A percentile compares a stretch with the other conserved stretches of the same genome.
Conservation (phyloP, 2,797 vertebrate species). For the Falco peregrinus region DNA sequence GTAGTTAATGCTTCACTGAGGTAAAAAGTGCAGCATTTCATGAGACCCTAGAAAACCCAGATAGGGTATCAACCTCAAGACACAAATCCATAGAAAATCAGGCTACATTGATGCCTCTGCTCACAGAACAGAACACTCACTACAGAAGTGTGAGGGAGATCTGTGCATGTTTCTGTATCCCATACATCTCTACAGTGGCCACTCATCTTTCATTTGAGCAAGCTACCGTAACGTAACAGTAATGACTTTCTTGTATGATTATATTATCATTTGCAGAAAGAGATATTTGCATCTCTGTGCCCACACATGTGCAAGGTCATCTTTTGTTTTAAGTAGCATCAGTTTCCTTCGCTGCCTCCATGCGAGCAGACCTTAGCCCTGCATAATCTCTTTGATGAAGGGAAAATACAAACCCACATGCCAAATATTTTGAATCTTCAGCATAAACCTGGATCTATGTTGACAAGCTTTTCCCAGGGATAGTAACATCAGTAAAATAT, state of each 20-base stretch:
- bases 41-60: constrained; percentile 8
- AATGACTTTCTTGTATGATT: neutral
- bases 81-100: constrained; percentile 33
- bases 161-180: neutral
- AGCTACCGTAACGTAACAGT: neutral
- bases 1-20: neutral
- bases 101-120: constrained; percentile 11
- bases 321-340: neutral
- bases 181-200: neutral
- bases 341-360: neutral
- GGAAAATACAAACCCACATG: neutral
- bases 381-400: neutral
- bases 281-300: neutral
- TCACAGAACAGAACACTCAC: neutral
- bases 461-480: constrained; percentile 57
- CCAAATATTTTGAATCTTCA: constrained; percentile 42
- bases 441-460: constrained; percentile 48
- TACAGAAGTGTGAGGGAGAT: neutral
- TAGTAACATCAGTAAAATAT: constrained; percentile 51
- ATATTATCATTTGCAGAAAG: neutral
- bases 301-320: neutral
- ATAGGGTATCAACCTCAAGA: constrained; percentile 14
- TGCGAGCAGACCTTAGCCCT: neutral
- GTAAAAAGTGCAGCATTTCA: constrained; percentile 10
- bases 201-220: neutral